A percentile compares a stretch with the other conserved stretches of the same genome.
Conservation (phyloP, 2,113 vertebrate species). For the Dicrurus megarhynchus region DNA sequence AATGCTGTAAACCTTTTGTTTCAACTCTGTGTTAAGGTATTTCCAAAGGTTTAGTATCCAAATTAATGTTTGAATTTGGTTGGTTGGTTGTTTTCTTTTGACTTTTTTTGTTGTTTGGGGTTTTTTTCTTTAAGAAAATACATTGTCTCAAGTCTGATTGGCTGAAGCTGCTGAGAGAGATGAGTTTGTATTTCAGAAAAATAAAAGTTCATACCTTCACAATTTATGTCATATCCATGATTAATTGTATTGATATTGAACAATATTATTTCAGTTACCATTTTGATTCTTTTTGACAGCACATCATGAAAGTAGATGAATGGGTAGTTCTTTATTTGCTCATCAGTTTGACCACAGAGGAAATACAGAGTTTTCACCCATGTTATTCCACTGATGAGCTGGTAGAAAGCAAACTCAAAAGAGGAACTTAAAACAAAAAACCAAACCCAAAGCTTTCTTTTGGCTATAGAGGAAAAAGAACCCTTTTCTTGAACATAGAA, state of each 20-base stretch:
- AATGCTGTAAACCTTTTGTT: not conserved
- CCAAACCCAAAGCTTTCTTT: not conserved
- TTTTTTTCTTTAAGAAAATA: not conserved
- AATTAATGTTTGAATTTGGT: not conserved
- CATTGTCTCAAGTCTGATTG: not conserved
- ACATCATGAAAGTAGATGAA: not conserved
- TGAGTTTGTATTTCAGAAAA: not conserved
- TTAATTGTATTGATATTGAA: not conserved
- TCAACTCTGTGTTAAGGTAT: not conserved
- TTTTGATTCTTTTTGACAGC: not conserved
- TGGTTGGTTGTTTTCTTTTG: not conserved
- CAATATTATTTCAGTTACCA: not conserved
- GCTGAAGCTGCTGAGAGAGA: not conserved
- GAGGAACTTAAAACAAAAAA: not conserved
- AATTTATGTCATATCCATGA: not conserved
- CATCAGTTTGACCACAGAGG: not conserved
- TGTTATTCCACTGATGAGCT: not conserved
- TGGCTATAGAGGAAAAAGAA: not conserved
- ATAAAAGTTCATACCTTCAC: not conserved
- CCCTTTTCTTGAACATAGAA: not conserved
- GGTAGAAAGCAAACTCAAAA: not conserved
- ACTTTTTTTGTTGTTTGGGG: not conserved
- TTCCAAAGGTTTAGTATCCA: not conserved
- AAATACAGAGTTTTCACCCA: not conserved
- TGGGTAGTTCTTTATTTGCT: not conserved